Base-by-base conservation (phyloP, 2,888 invertebrate species). In the Oligia strigilis region DNA sequence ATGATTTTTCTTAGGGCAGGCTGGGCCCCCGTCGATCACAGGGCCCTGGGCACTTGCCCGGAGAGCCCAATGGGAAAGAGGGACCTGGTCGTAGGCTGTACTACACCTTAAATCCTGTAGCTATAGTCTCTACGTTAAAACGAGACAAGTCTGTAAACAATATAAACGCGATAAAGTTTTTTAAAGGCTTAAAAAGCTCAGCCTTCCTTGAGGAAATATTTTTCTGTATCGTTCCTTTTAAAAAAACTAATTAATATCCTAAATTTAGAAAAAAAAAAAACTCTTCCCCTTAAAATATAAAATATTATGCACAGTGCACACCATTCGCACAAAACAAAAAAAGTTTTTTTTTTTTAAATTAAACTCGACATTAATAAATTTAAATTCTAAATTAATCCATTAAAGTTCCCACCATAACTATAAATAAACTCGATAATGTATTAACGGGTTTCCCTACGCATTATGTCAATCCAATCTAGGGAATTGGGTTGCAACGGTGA, bases 401-500 rank as follows among this genome's bases (percentile, higher is more conserved):
- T 17, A 19, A 46, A 75, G 3, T 8, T 14, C 60, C n/a, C 8
- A 62, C n/a, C 36, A 62, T 55, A 62, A 23, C 23, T 60, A 64
- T 55, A 75, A 52, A 17, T 19, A 60, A 60, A 46, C 19, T 55
- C 8, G 14, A 36, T 52, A 64, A 49, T 80, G 23, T 70, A 64
- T 36, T 75, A 70, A 49, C 72, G 36, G 36, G 23, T 71, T 75
- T 60, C 23, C 36, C 43, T 19, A 84, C 80, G 76, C 76, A 71
- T 49, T 36, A n/a, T 62, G 43, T 65, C 71, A 60, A 43, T 29
- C 66, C 49, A 72, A 66, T 84, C 85, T 83, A 6, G 72, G 77
- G 62, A 81, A 83, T 81, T 77, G 71, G 76, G 85, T 78, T 84
- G 81, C 82, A 78, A 64, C 71, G 52, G 36, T 70, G 58, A 64